Conservation (phyloP, 2,888 invertebrate species). For the Tenthredo amoena region DNA sequence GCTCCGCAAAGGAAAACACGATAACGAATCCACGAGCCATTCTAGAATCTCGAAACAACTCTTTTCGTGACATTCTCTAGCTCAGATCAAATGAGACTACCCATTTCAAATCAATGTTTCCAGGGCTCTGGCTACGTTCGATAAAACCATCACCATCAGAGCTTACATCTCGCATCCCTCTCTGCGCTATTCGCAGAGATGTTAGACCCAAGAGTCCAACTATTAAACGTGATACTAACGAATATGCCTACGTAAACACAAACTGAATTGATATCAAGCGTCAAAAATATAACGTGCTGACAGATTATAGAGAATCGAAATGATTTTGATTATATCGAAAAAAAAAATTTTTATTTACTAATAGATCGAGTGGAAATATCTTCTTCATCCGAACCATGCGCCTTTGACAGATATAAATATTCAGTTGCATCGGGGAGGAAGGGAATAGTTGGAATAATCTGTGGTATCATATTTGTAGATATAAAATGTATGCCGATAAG, state of each 20-base stretch:
- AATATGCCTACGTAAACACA: no score
- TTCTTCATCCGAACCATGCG: neutral
- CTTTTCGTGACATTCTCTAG: neutral
- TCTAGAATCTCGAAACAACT: neutral
- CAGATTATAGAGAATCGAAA: neutral
- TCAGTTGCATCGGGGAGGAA: neutral
- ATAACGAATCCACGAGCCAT: neutral
- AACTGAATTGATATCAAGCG: no score
- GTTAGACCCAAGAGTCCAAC: no score
- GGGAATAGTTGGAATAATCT: conserved; percentile 27
- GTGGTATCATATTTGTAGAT: conserved; percentile 22
- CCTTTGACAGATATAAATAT: conserved; percentile 10
- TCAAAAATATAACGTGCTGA: no score
- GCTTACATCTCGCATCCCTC: neutral
- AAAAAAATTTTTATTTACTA: neutral
- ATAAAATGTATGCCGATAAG: conserved; percentile 15
- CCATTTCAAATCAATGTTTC: no score
- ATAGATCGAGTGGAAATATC: neutral
- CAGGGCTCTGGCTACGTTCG: no score
- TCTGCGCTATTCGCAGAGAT: no score
- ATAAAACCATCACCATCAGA: no score
- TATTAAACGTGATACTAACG: no score
- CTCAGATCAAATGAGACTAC: neutral
- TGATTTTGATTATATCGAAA: neutral
- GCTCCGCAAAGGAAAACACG: neutral